Evolutionary conservation across 2,888 invertebrate genomes (phyloP).

Genomic region (Eristalinus sepulchralis): DNA sequence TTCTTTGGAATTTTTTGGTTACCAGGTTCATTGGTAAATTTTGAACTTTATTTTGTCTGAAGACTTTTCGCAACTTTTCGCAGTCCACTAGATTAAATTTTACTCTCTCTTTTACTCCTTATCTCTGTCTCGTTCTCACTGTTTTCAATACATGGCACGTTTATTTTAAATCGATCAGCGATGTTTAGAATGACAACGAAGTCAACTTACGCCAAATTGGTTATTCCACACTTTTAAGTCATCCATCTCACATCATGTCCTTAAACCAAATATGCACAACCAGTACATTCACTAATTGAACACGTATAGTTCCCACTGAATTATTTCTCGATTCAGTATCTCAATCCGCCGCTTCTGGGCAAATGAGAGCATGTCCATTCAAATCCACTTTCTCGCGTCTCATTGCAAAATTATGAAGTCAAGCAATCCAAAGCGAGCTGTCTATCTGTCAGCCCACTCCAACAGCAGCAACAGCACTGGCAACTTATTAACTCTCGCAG

Average conservation of each 20-base stretch:
- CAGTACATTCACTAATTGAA: not conserved
- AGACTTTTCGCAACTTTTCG: no score
- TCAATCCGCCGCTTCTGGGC: not conserved
- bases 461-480: not conserved
- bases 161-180: no score
- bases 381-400: not conserved
- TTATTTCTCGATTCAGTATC: not conserved
- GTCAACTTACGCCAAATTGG: no score
- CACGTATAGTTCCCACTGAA: not conserved
- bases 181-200: no score
- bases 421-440: not conserved
- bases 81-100: no score
- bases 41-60: no score
- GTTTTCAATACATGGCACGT: no score
- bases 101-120: no score
- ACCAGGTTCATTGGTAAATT: no score
- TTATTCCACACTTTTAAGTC: no score
- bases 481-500: slow-evolving; percentile 2
- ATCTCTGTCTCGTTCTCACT: no score
- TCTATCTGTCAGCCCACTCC: slow-evolving; percentile 4
- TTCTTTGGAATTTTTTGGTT: no score
- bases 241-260: not conserved
- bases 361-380: not conserved
- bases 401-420: slow-evolving; percentile 24
- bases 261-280: not conserved